These are phyloP conservation scores for Chloroceryle amazona DNA, from an alignment of 2,797 vertebrate species.

Conservation along the genomic window DNA sequence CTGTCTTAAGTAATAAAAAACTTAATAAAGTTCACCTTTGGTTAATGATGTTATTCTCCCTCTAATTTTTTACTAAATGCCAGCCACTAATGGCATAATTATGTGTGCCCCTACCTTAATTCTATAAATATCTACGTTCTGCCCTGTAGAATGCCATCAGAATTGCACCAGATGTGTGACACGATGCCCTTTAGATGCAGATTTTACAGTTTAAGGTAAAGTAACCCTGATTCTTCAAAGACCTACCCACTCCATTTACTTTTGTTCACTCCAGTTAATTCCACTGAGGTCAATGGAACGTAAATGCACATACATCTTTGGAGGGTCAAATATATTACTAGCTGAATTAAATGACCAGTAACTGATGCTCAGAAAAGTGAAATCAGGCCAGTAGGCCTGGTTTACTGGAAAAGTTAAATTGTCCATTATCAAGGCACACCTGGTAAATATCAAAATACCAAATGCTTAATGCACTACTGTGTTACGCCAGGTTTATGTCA, in stretches of 20 bases:
- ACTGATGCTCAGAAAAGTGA: background rate
- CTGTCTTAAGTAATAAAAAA: background rate
- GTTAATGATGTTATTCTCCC: background rate
- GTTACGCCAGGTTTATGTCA: background rate
- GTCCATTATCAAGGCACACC: background rate
- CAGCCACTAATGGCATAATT: background rate
- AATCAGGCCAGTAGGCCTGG: background rate
- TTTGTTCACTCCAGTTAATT: background rate
- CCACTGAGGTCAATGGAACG: rapidly evolving
- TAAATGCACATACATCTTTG: rapidly evolving
- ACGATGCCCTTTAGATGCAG: background rate
- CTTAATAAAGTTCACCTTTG: background rate
- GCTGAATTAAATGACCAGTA: background rate
- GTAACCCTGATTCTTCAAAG: background rate
- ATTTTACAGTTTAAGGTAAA: background rate
- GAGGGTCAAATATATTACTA: background rate
- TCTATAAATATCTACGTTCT: background rate
- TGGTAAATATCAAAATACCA: constrained; percentile 30
- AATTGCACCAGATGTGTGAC: background rate
- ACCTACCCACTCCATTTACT: background rate
- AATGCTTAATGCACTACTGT: background rate
- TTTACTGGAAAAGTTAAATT: background rate
- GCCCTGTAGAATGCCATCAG: background rate
- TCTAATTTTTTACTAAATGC: background rate
- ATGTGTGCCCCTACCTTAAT: background rate